Evolutionary conservation across 2,797 vertebrate species (phyloP).

Genomic region (Propithecus deckenii): DNA sequence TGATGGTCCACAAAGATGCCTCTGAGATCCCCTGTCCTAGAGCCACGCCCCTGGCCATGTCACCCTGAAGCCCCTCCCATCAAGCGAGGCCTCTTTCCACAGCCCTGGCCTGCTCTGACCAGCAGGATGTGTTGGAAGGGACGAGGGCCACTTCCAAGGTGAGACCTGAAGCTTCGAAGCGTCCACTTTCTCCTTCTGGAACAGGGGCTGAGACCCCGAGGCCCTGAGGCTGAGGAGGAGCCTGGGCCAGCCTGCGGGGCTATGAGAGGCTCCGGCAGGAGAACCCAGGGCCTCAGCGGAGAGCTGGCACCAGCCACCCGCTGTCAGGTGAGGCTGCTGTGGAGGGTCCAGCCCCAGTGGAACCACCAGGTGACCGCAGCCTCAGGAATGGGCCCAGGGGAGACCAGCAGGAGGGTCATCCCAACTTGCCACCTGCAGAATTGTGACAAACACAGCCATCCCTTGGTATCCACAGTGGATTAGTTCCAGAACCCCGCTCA

Average conservation of each 20-base stretch:
- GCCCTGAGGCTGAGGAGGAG: not conserved
- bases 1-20: fast-evolving
- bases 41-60: not conserved
- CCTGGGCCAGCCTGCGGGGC: not conserved
- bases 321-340: fast-evolving
- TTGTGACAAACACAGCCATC: not conserved
- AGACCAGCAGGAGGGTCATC: not conserved
- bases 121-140: not conserved
- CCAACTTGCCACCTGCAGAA: not conserved
- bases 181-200: not conserved
- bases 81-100: not conserved
- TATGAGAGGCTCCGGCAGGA: no score
- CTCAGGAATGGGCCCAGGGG: not conserved
- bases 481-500: not conserved
- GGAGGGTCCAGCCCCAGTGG: not conserved
- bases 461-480: no score
- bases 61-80: not conserved
- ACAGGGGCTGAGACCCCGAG: not conserved
- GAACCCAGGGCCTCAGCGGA: no score
- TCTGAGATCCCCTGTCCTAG: not conserved
- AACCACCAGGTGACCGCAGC: not conserved
- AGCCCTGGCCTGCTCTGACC: no score
- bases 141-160: not conserved
- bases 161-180: no score
- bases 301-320: not conserved